Conservation (phyloP, 92 coral and sea anemone genomes). For the Parazoanthus darwini region DNA sequence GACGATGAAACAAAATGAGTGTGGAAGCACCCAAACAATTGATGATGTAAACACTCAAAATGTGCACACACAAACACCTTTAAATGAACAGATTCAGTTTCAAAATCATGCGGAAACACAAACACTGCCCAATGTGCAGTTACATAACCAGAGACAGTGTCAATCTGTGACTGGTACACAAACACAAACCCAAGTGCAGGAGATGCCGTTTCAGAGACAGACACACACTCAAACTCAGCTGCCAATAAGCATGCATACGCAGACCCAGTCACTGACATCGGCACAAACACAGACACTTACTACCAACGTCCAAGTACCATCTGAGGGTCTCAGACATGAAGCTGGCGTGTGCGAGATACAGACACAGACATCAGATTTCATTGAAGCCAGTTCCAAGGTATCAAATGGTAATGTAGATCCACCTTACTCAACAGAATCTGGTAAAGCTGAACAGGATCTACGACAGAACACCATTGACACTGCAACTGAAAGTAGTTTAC, state of each 20-base stretch:
- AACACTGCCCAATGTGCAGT: neutral
- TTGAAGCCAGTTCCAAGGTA: neutral
- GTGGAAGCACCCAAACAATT: neutral
- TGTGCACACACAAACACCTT: slow-evolving; percentile 20
- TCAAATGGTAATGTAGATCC: neutral
- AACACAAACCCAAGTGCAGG: slow-evolving; percentile 11
- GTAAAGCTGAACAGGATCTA: neutral
- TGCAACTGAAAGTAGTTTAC: neutral
- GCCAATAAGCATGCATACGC: slow-evolving; percentile 26
- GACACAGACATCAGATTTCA: slow-evolving; percentile 29
- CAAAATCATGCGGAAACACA: slow-evolving; percentile 37
- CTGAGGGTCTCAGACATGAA: neutral
- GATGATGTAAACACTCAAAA: neutral
- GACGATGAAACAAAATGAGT: neutral
- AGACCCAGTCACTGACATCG: slow-evolving; percentile 18
- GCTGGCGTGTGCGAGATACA: slow-evolving; percentile 14
- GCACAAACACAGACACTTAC: slow-evolving; percentile 26
- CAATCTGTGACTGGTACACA: slow-evolving; percentile 10
- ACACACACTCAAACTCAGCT: slow-evolving; percentile 24
- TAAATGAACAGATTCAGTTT: neutral
- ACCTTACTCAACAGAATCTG: neutral
- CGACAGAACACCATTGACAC: neutral
- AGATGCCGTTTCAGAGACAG: slow-evolving; percentile 17
- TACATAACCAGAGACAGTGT: neutral
- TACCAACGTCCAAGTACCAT: neutral